phyloP scores from a whole-genome alignment of 2,888 invertebrate species.

The Alentia gelatinosa region DNA sequence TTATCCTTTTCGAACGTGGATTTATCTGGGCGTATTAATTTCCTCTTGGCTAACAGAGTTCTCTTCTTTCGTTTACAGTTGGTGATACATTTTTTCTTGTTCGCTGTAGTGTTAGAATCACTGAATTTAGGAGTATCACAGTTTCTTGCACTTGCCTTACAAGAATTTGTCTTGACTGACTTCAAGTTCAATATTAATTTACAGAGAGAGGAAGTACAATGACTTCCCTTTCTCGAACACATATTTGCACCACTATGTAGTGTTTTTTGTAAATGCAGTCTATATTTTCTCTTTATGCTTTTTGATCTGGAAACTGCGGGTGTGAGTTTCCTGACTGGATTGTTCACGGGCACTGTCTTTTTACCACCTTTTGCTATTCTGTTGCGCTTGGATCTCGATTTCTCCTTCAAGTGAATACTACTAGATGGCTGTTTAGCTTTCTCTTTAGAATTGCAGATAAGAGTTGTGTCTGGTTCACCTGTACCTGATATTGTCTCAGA shows the following conservation, averaged over 20 bases:
- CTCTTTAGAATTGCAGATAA: neutral
- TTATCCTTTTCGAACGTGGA: neutral
- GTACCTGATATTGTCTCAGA: neutral
- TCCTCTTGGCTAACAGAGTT: neutral
- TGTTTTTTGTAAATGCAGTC: neutral
- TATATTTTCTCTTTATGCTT: neutral
- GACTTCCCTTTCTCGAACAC: neutral
- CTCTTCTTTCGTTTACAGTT: neutral
- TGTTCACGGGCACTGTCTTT: neutral
- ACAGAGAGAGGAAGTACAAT: neutral
- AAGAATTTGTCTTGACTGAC: neutral
- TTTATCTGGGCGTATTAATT: neutral
- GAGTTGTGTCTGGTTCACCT: neutral
- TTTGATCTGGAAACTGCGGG: neutral
- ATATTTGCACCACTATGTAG: neutral
- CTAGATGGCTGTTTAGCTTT: neutral
- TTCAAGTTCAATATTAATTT: neutral
- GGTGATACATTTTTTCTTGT: neutral
- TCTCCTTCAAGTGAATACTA: neutral
- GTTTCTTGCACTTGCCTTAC: neutral
- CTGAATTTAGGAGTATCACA: neutral
- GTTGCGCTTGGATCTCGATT: neutral
- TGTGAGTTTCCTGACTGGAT: neutral
- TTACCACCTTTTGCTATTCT: neutral
- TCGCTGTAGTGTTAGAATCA: neutral